These are phyloP conservation scores for Eupithecia exiguata DNA, from an alignment of 2,888 invertebrate species.

Conservation along the genomic window DNA sequence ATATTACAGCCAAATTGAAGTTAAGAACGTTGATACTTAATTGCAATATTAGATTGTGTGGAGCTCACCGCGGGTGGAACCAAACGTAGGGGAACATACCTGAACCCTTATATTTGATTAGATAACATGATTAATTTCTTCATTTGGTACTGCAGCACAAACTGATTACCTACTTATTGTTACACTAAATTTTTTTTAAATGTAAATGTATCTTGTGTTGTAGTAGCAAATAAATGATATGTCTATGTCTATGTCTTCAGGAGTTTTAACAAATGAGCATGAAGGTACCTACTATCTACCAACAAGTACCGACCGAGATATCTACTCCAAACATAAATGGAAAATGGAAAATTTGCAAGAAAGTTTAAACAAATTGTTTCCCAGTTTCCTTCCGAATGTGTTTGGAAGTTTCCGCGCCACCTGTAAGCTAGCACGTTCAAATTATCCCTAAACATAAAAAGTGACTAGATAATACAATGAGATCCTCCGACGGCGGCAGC, in stretches of 20 bases:
- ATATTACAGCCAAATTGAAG: slow-evolving; percentile 79
- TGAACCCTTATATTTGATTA: slow-evolving; percentile 35
- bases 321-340: too few species aligned
- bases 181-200: too few species aligned
- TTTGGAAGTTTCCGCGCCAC: slow-evolving; percentile 70
- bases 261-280: not conserved
- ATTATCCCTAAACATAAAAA: slow-evolving; percentile 77
- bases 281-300: not conserved
- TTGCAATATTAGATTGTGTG: slow-evolving; percentile 52
- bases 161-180: too few species aligned
- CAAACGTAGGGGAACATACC: slow-evolving; percentile 39
- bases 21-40: slow-evolving; percentile 63
- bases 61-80: slow-evolving; percentile 36
- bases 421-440: slow-evolving; percentile 71
- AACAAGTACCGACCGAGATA: not conserved
- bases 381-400: slow-evolving; percentile 56
- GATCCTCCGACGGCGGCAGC: slow-evolving; percentile 71
- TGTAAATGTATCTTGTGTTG: too few species aligned
- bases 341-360: not conserved
- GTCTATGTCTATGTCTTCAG: too few species aligned
- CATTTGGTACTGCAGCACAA: too few species aligned
- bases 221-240: too few species aligned
- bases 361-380: slow-evolving; percentile 32
- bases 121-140: slow-evolving; percentile 29
- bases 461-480: slow-evolving; percentile 75